A percentile compares a stretch with the other conserved stretches of the same genome.
These are phyloP conservation scores for Holacanthus passer DNA, from an alignment of 2,113 vertebrate species.

Conservation along the genomic window DNA sequence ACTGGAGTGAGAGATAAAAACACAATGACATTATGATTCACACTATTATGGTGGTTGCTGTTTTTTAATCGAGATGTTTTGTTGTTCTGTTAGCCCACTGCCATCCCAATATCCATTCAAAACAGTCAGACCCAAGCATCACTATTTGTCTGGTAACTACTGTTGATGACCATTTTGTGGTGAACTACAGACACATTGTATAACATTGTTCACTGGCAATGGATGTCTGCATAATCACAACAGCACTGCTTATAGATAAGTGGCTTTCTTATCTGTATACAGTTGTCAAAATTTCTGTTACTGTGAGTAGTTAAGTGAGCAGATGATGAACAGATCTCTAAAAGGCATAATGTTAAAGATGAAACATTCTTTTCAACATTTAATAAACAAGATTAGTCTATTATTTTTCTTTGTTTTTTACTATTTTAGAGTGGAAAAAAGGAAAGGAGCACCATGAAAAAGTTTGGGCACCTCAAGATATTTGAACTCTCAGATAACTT, in stretches of 20 bases:
- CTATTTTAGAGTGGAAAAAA: no score
- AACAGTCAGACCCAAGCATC: not conserved
- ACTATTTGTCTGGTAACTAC: conserved; percentile 6
- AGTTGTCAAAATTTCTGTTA: no score
- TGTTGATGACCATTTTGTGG: conserved; percentile 14
- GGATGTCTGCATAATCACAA: conserved; percentile 12
- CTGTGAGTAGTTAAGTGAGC: no score
- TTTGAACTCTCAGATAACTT: no score
- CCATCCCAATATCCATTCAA: conserved; percentile 10
- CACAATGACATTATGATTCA: conserved; percentile 7
- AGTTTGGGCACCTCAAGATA: no score
- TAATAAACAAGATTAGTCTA: no score
- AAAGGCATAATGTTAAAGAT: no score
- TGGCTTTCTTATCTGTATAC: not conserved
- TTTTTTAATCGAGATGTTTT: not conserved
- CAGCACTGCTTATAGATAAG: not conserved
- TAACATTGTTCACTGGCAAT: conserved; percentile 25
- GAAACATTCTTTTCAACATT: no score
- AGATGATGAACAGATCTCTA: no score
- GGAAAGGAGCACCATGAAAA: no score
- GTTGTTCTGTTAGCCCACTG: not conserved
- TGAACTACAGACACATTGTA: not conserved
- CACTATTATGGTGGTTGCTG: not conserved
- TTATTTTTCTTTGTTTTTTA: no score
- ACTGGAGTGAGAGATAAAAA: conserved; percentile 22